Percentiles rank a stretch among this genome's conserved stretches.
These are phyloP conservation scores for Urocitellus parryii DNA, from an alignment of 2,113 vertebrate genomes.

Conservation along the genomic window DNA sequence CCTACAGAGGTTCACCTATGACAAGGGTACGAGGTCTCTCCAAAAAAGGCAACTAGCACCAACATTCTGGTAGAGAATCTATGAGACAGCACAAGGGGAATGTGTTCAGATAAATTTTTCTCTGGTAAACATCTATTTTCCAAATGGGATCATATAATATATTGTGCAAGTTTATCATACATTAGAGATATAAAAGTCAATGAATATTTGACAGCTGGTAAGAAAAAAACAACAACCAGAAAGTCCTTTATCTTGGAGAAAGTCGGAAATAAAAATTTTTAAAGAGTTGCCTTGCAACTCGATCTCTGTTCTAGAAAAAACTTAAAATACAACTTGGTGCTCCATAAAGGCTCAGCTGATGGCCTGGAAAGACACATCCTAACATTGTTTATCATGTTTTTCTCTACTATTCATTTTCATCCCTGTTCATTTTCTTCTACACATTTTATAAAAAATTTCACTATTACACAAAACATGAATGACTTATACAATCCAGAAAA, in stretches of 20 bases:
- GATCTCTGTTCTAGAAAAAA: not conserved
- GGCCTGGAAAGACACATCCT: fast-evolving
- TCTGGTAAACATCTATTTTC: not conserved
- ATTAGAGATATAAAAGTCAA: not conserved
- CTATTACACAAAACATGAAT: not conserved
- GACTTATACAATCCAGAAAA: not conserved
- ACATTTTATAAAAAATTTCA: not conserved
- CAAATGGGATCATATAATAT: not conserved
- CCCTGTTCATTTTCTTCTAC: not conserved
- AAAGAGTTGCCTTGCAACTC: not conserved
- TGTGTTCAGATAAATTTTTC: too few relatives aligned
- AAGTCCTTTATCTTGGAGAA: not conserved
- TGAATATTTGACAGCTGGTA: not conserved
- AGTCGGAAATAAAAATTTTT: not conserved
- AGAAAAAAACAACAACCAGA: not conserved
- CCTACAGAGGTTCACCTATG: not conserved
- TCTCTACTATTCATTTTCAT: not conserved
- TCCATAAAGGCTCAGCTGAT: fast-evolving
- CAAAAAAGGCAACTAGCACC: fast-evolving
- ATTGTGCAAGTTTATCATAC: not conserved
- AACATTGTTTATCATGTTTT: fast-evolving
- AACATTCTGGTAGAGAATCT: not conserved
- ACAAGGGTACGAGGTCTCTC: not conserved
- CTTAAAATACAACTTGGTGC: not conserved
- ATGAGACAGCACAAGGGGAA: fast-evolving